phyloP scores from a whole-genome alignment of 2,797 vertebrate genomes.

The Trematomus bernacchii region DNA sequence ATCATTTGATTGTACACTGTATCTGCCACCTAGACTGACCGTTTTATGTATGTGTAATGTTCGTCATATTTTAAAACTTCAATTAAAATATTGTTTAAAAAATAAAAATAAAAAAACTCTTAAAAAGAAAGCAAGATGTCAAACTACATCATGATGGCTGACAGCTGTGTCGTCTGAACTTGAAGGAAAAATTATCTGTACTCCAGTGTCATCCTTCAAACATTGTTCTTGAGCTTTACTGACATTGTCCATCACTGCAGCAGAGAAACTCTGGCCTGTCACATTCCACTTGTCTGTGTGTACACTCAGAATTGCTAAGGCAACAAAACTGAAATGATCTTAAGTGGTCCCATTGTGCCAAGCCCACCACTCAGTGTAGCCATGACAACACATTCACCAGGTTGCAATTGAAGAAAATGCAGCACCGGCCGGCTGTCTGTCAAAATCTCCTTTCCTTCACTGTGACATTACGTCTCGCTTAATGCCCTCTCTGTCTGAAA shows the following conservation, averaged over 20 bases:
- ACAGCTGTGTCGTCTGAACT: background rate
- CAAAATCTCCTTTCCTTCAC: constrained; percentile 40
- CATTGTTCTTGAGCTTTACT: background rate
- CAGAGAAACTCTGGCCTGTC: constrained; percentile 27
- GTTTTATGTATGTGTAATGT: too few relatives aligned
- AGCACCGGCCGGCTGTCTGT: constrained; percentile 49
- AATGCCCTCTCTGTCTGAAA: constrained; percentile 14
- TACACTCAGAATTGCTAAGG: constrained; percentile 67
- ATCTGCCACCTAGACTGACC: too few relatives aligned
- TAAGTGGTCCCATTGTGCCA: constrained; percentile 57
- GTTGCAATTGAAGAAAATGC: constrained; percentile 68
- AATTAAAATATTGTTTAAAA: too few relatives aligned
- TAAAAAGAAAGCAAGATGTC: constrained; percentile 2
- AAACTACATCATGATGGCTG: background rate
- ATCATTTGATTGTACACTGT: too few relatives aligned
- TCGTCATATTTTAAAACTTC: too few relatives aligned
- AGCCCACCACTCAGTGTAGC: constrained; percentile 61
- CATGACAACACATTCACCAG: constrained; percentile 78
- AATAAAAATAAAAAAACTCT: background rate
- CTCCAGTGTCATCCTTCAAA: background rate
- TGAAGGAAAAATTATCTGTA: background rate
- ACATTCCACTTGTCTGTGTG: constrained; percentile 46
- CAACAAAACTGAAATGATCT: constrained; percentile 72
- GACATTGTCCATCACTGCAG: constrained; percentile 6
- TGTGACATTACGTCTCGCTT: constrained; percentile 7